Percentiles rank a stretch among this genome's conserved stretches.
Evolutionary conservation across 2,113 vertebrate species (phyloP).

Genomic region (Melanotaenia duboulayi): DNA sequence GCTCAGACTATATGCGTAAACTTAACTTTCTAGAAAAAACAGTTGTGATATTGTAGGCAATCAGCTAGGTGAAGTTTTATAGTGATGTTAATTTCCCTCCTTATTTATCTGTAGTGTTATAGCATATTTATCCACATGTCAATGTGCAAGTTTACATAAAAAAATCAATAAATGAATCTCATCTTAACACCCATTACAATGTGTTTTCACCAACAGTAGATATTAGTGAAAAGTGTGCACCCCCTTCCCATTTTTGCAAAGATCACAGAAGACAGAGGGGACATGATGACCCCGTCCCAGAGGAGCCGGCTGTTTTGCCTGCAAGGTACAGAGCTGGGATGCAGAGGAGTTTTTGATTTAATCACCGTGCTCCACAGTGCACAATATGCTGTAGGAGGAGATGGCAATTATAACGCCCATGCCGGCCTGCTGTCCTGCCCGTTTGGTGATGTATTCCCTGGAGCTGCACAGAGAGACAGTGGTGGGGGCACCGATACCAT

Average conservation of each 20-base stretch:
- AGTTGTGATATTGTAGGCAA: too few relatives aligned
- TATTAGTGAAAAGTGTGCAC: constrained; percentile 51
- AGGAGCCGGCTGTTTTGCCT: constrained; percentile 82
- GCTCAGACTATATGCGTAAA: too few relatives aligned
- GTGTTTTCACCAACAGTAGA: constrained; percentile 31
- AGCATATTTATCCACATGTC: constrained; percentile 35
- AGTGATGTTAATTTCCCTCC: too few relatives aligned
- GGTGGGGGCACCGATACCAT: constrained; percentile 67
- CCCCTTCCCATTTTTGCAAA: constrained; percentile 47
- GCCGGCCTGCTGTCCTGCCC: constrained; percentile 76
- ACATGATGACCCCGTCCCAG: constrained; percentile 75
- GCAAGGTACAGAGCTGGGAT: constrained; percentile 78
- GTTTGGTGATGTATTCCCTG: constrained; percentile 72
- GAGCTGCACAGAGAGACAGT: constrained; percentile 64
- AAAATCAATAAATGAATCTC: constrained; percentile 29
- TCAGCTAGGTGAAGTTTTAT: too few relatives aligned
- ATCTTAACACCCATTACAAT: constrained; percentile 46
- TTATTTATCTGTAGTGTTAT: too few relatives aligned
- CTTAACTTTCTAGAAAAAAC: too few relatives aligned
- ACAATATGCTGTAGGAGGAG: constrained; percentile 72
- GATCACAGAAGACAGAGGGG: constrained; percentile 79
- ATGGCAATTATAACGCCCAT: constrained; percentile 82
- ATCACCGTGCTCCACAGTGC: constrained; percentile 74
- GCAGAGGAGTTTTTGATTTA: constrained; percentile 76
- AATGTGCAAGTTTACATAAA: constrained; percentile 4